Evolutionary conservation across 2,113 vertebrate species (phyloP), one percentile per base, ranked within the genome.

Genomic region (Machaerirhynchus nigripectus): DNA sequence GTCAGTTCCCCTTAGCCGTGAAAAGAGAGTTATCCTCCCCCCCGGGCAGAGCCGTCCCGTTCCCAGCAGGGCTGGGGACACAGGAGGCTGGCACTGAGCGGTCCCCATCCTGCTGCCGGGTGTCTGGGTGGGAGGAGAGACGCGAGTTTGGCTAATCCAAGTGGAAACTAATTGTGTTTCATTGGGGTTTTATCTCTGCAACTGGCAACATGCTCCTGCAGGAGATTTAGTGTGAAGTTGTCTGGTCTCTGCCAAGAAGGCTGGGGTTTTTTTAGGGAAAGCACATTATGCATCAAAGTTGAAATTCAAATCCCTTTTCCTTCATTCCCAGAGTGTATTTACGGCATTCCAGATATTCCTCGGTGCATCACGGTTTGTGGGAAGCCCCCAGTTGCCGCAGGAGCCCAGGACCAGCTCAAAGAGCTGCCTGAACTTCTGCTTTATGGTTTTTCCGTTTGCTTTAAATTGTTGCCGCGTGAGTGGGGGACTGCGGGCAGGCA

Each of bases 161-260:
- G 79, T 77, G 87, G 76, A 71, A 95, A 65, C 53, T 91, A 87
- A 93, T 90, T 71, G 86, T 74, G 78, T 96, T 96, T 96, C 95
- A 93, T 90, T 93, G 93, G 93, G 94, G 74, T 89, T 95, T 96
- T 97, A 89, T 92, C 94, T 94, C 50, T 40, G 90, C 71, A 79
- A 87, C 91, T 92, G 86, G 93, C 92, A 96, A 74, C 24, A 16
- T 3, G 15, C 87, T 96, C 67, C 93, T 97, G 83, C 92, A 90
- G 83, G 81, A 96, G 91, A 91, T 95, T 96, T 88, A 88, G 91
- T 88, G 91, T 82, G 88, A 94, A 96, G 84, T 92, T 46, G 60
- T 18, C 94, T 71, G 71, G 89, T 92, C 91, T 60, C 69, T 94
- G 94, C 97, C 95, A 96, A 95, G 91, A 93, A 95, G 60, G 63